These are phyloP conservation scores for Heliopora coerulea DNA, from an alignment of 92 coral and sea anemone species.

Conservation along the genomic window DNA sequence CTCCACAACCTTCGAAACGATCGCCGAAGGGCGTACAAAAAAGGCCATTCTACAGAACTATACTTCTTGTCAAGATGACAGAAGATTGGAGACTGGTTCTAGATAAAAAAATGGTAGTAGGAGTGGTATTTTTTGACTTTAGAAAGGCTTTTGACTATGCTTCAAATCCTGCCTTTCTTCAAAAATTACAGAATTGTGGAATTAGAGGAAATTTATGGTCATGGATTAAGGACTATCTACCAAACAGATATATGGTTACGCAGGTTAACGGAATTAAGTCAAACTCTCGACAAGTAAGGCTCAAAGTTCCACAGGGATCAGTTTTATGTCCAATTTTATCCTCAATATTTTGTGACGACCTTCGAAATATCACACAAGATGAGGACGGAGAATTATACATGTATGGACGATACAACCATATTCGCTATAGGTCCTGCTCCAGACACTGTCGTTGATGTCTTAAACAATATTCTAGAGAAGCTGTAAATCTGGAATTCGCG, in stretches of 20 bases:
- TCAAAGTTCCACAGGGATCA: constrained; percentile 2
- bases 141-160: too few relatives aligned
- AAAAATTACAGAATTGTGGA: too few relatives aligned
- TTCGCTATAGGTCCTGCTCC: constrained; percentile 11
- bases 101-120: too few relatives aligned
- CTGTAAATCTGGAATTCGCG: constrained; percentile 9
- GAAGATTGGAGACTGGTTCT: too few relatives aligned
- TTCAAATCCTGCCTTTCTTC: too few relatives aligned
- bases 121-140: too few relatives aligned
- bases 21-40: too few relatives aligned
- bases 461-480: background rate
- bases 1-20: too few relatives aligned
- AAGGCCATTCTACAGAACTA: too few relatives aligned
- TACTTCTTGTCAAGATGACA: too few relatives aligned
- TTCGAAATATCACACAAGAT: constrained; percentile 34
- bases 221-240: background rate
- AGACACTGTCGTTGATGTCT: background rate
- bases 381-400: constrained; percentile 37
- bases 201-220: too few relatives aligned
- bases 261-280: background rate
- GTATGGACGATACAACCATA: constrained; percentile 47
- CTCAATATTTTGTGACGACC: constrained; percentile 10
- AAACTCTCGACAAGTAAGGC: background rate
- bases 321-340: constrained; percentile 9
- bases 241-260: background rate